phyloP scores from a whole-genome alignment of 2,888 invertebrate genomes.

The Glyphotaelius pellucidus region DNA sequence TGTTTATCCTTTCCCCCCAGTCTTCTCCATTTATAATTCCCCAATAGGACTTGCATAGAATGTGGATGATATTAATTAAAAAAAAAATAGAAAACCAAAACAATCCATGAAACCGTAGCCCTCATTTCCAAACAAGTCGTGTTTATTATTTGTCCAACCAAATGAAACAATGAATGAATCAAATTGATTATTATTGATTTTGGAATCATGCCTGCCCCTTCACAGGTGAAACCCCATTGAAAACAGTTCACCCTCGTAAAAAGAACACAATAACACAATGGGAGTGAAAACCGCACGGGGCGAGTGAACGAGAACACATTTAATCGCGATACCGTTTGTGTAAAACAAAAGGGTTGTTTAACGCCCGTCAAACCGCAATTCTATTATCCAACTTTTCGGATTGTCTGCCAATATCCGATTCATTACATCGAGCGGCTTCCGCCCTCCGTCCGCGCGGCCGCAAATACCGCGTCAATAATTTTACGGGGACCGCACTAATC shows the following conservation, averaged over 20 bases:
- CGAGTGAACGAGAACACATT: neutral
- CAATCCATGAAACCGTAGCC: neutral
- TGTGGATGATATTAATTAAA: too few species aligned
- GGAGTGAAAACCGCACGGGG: conserved; percentile 29
- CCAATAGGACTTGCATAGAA: too few species aligned
- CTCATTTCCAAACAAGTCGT: neutral
- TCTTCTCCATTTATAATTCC: too few species aligned
- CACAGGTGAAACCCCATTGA: neutral
- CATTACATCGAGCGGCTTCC: conserved; percentile 58
- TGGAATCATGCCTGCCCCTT: neutral
- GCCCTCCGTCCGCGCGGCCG: conserved; percentile 1
- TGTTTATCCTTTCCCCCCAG: too few species aligned
- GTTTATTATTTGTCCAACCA: neutral
- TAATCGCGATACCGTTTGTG: conserved; percentile 55
- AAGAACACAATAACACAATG: neutral
- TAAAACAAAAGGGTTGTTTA: conserved; percentile 61
- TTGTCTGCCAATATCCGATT: conserved; percentile 66
- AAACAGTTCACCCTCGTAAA: conserved; percentile 5
- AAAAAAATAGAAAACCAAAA: neutral
- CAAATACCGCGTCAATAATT: conserved; percentile 65
- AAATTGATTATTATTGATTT: neutral
- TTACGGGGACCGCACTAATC: conserved; percentile 65
- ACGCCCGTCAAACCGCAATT: conserved; percentile 64
- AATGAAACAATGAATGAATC: neutral
- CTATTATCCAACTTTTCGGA: conserved; percentile 65